These are phyloP conservation scores for Centrocercus urophasianus DNA, from an alignment of 2,113 vertebrate species.

Conservation along the genomic window DNA sequence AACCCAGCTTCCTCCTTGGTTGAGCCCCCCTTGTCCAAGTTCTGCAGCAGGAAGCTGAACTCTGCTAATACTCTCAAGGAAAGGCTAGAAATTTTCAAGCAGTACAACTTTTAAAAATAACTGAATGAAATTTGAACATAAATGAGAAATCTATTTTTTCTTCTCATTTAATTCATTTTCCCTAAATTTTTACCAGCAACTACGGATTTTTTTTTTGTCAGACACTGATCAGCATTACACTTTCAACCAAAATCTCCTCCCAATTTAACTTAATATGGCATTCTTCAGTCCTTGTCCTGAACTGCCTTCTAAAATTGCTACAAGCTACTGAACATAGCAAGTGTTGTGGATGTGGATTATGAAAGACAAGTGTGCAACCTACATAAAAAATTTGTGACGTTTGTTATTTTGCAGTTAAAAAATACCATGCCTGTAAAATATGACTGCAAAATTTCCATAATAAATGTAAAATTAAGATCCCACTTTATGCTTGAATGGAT, in stretches of 20 bases:
- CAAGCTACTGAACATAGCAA: neutral
- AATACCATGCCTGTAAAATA: neutral
- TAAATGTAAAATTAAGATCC: neutral
- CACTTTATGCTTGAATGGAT: neutral
- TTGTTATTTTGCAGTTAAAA: neutral
- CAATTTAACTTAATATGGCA: neutral
- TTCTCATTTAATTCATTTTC: neutral
- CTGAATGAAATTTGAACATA: neutral
- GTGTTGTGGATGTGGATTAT: neutral
- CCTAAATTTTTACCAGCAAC: neutral
- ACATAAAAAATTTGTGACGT: neutral
- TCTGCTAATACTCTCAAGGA: neutral
- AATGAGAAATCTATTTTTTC: neutral
- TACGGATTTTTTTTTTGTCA: neutral
- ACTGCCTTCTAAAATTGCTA: neutral
- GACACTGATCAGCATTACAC: neutral
- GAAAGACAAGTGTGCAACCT: neutral
- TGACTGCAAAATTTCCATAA: neutral
- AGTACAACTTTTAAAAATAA: neutral
- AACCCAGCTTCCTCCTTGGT: neutral
- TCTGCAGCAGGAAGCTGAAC: neutral
- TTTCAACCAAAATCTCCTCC: neutral
- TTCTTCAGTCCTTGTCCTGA: neutral
- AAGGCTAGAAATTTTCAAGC: neutral
- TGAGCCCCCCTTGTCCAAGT: neutral